Base-by-base conservation (phyloP, 2,113 vertebrate genomes). In the Neogobius melanostomus region DNA sequence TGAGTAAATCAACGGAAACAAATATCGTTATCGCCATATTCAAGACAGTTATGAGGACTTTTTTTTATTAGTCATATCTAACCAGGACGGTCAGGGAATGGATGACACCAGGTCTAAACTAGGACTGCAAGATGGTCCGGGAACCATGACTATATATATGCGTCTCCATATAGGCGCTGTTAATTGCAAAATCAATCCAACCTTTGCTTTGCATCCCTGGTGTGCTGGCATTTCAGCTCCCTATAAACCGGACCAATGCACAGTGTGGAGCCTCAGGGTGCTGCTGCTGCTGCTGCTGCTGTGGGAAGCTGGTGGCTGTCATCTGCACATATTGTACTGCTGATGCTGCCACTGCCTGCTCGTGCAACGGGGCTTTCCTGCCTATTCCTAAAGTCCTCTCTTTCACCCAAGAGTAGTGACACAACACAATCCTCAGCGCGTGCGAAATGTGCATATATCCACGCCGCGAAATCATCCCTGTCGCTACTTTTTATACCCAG, bases 311-410 rank as follows among this genome's bases (percentile, higher is more conserved):
- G 78, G 78, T 83, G 81, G 69, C 74, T 86, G 83, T 85, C 85
- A 87, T 84, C 83, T 68, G 74, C 85, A 84, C 80, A 89, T 89
- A 82, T 88, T 85, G 87, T 65, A 85, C 57, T 64, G 69, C 56
- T 77, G 73, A 60, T 52, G 70, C 72, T 66, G 69, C 52, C 15
- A 17, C 52, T 54, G 9, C 53, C 65, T 69, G 61, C 71, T 73
- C 66, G 60, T 77, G 71, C 64, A 59, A 46, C 36, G 72, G 21
- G 74, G 80, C 60, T 77, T 74, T 71, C 82, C 71, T 81, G 65
- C 68, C 61, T 44, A 54, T 74, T 64, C 54, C 72, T 62, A 75
- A 72, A 75, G 62, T 64, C 63, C 68, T 63, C 28, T 62, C 62
- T 36, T 65, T 52, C 49, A 71, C 75, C 67, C 62, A 68, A 53